Evolutionary conservation across 2,888 invertebrate species (phyloP).

Genomic region (Cerastis leucographa): DNA sequence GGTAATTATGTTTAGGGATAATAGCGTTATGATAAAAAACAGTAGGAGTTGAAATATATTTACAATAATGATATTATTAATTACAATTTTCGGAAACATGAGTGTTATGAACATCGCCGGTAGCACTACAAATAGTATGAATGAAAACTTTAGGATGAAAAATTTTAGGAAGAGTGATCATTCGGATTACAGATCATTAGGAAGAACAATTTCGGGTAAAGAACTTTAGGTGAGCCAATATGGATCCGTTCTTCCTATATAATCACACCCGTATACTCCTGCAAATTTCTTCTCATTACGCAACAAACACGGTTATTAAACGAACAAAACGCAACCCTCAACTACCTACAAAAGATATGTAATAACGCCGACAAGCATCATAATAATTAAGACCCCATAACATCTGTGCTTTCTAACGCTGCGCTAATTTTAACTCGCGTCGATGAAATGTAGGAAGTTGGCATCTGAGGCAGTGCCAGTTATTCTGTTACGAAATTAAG

Average conservation of each 20-base stretch:
- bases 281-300: constrained; percentile 1
- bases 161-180: too few relatives aligned
- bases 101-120: too few relatives aligned
- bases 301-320: background rate
- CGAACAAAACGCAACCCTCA: constrained; percentile 6
- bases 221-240: too few relatives aligned
- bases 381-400: constrained; percentile 49
- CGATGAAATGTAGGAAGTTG: constrained; percentile 58
- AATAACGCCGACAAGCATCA: constrained; percentile 32
- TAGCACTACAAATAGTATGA: too few relatives aligned
- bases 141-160: too few relatives aligned
- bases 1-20: too few relatives aligned
- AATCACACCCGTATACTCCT: background rate
- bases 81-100: too few relatives aligned
- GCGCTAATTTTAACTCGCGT: constrained; percentile 54
- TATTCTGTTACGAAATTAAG: constrained; percentile 36
- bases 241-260: background rate
- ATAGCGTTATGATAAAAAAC: too few relatives aligned
- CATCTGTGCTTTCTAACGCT: constrained; percentile 46
- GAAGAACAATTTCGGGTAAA: too few relatives aligned
- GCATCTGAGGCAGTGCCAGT: constrained; percentile 36
- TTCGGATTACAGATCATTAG: too few relatives aligned
- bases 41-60: too few relatives aligned
- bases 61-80: too few relatives aligned
- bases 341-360: constrained; percentile 2